Percentiles rank a stretch among this genome's conserved stretches.
These are phyloP conservation scores for Taphrorychus bicolor DNA, from an alignment of 2,888 invertebrate species.

Conservation along the genomic window DNA sequence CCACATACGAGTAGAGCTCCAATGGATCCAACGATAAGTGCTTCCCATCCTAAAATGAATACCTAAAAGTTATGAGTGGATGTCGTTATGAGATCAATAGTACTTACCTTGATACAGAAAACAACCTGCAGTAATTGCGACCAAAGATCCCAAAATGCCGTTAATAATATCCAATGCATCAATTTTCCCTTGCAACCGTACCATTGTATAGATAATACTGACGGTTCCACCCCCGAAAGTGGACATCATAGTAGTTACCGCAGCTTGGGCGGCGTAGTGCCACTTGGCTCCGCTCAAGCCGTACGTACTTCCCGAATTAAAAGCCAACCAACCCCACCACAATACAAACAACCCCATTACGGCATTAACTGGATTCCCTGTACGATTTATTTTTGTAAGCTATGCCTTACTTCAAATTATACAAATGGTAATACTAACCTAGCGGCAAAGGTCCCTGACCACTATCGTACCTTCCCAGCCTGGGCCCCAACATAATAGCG, in stretches of 20 bases:
- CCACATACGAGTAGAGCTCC: slow-evolving; percentile 78
- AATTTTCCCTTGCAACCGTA: slow-evolving; percentile 72
- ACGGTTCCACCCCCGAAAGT: slow-evolving; percentile 88
- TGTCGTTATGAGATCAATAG: not conserved
- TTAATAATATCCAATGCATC: slow-evolving; percentile 89
- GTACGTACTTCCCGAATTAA: slow-evolving; percentile 91
- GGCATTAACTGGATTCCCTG: slow-evolving; percentile 87
- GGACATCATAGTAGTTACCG: slow-evolving; percentile 89
- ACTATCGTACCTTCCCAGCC: slow-evolving; percentile 82
- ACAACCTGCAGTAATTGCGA: slow-evolving; percentile 88
- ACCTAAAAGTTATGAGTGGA: not conserved
- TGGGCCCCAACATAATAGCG: slow-evolving; percentile 87
- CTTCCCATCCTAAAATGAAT: slow-evolving; percentile 74
- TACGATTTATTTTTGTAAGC: not conserved
- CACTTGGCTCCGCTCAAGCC: slow-evolving; percentile 75
- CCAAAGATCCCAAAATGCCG: slow-evolving; percentile 85
- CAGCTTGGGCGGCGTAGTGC: slow-evolving; percentile 90
- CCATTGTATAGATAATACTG: slow-evolving; percentile 70
- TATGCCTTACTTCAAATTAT: not conserved
- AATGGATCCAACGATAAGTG: slow-evolving; percentile 79
- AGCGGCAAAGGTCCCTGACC: slow-evolving; percentile 79
- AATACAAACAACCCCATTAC: slow-evolving; percentile 91
- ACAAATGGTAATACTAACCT: slow-evolving; percentile 19
- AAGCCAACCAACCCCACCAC: slow-evolving; percentile 98
- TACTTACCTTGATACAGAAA: slow-evolving; percentile 72